phyloP scores from a whole-genome alignment of 2,888 invertebrate genomes.

The Sarcophaga carnaria region DNA sequence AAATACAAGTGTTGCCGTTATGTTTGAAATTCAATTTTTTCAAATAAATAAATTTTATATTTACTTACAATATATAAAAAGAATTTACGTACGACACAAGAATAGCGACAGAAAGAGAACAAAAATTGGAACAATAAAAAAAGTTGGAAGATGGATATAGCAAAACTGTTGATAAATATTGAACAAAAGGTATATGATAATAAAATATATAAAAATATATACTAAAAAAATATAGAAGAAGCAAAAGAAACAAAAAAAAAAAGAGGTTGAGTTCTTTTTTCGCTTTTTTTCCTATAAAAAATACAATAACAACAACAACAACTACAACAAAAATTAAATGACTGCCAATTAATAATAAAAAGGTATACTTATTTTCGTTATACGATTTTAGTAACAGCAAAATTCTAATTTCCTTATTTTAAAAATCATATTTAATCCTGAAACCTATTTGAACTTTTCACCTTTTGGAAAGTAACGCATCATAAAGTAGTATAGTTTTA shows the following conservation, averaged over 20 bases:
- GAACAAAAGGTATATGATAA: conserved; percentile 50
- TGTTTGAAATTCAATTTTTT: conserved; percentile 51
- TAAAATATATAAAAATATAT: conserved; percentile 37
- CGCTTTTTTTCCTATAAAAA: conserved; percentile 23
- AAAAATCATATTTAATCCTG: no score
- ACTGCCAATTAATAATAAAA: not conserved
- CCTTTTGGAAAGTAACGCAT: no score
- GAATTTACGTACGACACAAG: conserved; percentile 26
- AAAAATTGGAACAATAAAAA: conserved; percentile 43
- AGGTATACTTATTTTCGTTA: conserved; percentile 16
- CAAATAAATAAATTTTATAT: conserved; percentile 7
- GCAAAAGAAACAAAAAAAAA: not conserved
- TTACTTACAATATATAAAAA: not conserved
- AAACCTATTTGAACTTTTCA: no score
- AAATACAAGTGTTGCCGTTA: conserved; percentile 46
- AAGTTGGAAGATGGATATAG: conserved; percentile 29
- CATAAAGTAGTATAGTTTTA: no score
- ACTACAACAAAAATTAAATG: not conserved
- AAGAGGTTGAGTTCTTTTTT: conserved; percentile 27
- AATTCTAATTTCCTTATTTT: not conserved
- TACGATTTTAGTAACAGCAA: not conserved
- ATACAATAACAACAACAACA: not conserved
- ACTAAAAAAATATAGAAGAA: conserved; percentile 27
- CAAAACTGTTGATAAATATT: conserved; percentile 45
- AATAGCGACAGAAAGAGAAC: conserved; percentile 42